A percentile compares a stretch with the other conserved stretches of the same genome.
These are phyloP conservation scores for Meriones unguiculatus DNA, from an alignment of 2,113 vertebrate species.

Conservation along the genomic window DNA sequence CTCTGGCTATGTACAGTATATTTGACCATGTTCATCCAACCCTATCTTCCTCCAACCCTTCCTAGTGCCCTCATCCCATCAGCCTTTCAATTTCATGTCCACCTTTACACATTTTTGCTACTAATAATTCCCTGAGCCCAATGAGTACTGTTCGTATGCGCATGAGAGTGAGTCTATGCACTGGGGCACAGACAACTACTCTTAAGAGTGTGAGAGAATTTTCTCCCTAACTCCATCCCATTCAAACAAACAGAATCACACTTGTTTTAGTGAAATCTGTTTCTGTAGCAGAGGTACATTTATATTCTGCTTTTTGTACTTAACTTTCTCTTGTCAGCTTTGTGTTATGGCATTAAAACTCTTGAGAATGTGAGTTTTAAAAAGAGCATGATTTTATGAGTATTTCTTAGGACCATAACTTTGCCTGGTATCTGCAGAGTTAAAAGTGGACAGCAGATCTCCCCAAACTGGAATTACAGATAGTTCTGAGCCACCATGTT, in stretches of 20 bases:
- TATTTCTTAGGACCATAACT: too few species aligned
- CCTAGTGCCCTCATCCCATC: neutral
- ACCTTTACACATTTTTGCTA: neutral
- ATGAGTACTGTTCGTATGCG: neutral
- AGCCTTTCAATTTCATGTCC: neutral
- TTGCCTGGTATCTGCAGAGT: too few species aligned
- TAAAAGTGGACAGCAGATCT: too few species aligned
- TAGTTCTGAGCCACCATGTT: too few species aligned
- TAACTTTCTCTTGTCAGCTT: neutral
- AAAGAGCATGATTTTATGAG: neutral
- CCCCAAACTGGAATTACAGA: too few species aligned
- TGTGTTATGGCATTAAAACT: neutral
- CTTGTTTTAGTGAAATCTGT: slow-evolving; percentile 9
- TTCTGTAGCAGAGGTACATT: neutral
- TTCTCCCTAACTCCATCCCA: neutral
- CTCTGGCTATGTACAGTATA: neutral
- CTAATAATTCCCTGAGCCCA: neutral
- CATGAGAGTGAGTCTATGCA: neutral
- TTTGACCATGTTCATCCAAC: neutral
- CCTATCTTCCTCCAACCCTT: neutral
- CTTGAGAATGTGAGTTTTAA: slow-evolving; percentile 14
- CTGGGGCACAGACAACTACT: neutral
- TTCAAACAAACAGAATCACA: neutral
- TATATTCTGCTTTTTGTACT: slow-evolving; percentile 12
- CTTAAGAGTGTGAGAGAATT: neutral